Percentiles rank a stretch among this genome's conserved stretches.
phyloP scores from a whole-genome alignment of 2,888 invertebrate species.

The Crocallis elinguaria region DNA sequence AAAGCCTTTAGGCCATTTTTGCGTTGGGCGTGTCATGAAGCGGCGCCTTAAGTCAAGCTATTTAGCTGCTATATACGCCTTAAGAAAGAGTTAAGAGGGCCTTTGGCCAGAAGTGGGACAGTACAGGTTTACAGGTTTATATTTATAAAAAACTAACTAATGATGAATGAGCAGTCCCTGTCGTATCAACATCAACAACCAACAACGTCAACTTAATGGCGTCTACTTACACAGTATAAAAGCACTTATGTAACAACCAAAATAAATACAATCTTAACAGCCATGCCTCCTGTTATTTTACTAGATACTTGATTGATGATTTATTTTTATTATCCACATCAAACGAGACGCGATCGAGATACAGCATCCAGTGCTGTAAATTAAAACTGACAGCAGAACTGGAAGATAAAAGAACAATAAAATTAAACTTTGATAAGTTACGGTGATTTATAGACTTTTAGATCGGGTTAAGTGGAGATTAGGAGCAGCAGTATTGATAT shows the following conservation, averaged over 20 bases:
- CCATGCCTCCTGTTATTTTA: slow-evolving; percentile 30
- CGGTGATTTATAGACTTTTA: slow-evolving; percentile 46
- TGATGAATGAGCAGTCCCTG: too few relatives aligned
- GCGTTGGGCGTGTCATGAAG: too few relatives aligned
- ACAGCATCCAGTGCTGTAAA: slow-evolving; percentile 28
- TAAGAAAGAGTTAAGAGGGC: too few relatives aligned
- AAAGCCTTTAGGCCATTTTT: too few relatives aligned
- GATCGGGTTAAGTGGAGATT: slow-evolving; percentile 19
- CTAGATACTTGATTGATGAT: slow-evolving; percentile 53
- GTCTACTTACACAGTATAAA: slow-evolving; percentile 11
- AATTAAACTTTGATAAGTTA: slow-evolving; percentile 56
- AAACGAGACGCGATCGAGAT: slow-evolving; percentile 39
- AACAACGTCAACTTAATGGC: slow-evolving; percentile 22
- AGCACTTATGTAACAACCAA: slow-evolving; percentile 26
- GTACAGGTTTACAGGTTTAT: too few relatives aligned
- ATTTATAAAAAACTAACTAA: too few relatives aligned
- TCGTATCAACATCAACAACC: too few relatives aligned
- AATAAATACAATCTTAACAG: slow-evolving; percentile 33
- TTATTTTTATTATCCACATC: slow-evolving; percentile 50
- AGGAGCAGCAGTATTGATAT: slow-evolving; percentile 14
- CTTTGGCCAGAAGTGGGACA: too few relatives aligned
- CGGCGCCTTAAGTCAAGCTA: too few relatives aligned
- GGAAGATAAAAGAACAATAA: slow-evolving; percentile 53
- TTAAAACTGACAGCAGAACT: slow-evolving; percentile 40
- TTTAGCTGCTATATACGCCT: too few relatives aligned